Conservation (phyloP, 2,888 invertebrate genomes). For the Gastracanthus pulcherrimus region DNA sequence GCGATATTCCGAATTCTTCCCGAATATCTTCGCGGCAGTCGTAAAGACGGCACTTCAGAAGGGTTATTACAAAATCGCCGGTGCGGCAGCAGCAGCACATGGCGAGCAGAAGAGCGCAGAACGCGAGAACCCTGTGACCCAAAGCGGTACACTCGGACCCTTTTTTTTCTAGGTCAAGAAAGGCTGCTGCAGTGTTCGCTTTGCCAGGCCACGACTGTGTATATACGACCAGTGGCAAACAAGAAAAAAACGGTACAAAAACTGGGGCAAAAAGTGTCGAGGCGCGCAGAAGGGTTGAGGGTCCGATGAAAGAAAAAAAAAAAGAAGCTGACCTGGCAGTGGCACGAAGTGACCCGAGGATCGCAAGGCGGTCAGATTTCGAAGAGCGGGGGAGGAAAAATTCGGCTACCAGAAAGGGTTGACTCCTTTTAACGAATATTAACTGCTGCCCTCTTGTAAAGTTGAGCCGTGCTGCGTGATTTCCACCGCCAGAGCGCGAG, state of each 20-base stretch:
- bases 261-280: constrained; percentile 62
- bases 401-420: constrained; percentile 60
- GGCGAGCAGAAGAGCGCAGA: not conserved
- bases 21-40: not conserved
- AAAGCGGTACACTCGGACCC: constrained; percentile 52
- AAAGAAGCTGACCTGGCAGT: not conserved
- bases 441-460: constrained; percentile 59
- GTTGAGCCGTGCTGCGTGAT: not conserved
- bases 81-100: too few species aligned
- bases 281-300: constrained; percentile 18
- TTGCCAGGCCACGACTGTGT: not conserved
- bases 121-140: constrained; percentile 34
- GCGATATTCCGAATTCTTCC: constrained; percentile 12
- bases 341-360: too few species aligned
- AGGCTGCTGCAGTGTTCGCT: too few species aligned
- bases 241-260: constrained; percentile 63
- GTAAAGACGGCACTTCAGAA: constrained; percentile 11
- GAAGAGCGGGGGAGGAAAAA: constrained; percentile 44
- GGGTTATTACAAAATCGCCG: constrained; percentile 35
- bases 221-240: not conserved
- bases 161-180: constrained; percentile 62
- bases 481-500: too few species aligned
- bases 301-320: not conserved
- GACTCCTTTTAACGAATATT: constrained; percentile 61
- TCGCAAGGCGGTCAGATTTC: not conserved